These are phyloP conservation scores for Mantis religiosa DNA, from an alignment of 2,888 invertebrate genomes.

Conservation along the genomic window DNA sequence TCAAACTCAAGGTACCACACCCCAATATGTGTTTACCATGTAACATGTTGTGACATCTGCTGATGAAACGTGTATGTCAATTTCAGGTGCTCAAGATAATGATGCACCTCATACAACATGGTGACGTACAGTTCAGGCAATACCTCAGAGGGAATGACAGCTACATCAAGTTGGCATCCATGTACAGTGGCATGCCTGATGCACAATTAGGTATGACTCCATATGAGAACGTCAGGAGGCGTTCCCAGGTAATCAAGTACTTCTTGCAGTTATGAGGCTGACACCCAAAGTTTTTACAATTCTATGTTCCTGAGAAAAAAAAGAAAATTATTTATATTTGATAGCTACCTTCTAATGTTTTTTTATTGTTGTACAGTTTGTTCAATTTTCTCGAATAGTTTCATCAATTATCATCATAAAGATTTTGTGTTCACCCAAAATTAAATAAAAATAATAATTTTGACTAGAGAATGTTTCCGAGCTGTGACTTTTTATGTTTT, in stretches of 20 bases:
- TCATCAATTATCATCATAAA: too few species aligned
- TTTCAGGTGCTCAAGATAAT: constrained; percentile 31
- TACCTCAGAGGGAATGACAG: constrained; percentile 30
- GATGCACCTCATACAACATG: constrained; percentile 27
- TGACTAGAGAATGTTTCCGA: too few species aligned
- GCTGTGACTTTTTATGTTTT: too few species aligned
- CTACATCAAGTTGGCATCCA: constrained; percentile 28
- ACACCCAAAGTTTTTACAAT: too few species aligned
- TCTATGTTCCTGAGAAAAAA: too few species aligned
- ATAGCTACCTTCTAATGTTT: too few species aligned
- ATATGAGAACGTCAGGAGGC: constrained; percentile 24
- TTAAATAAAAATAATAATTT: too few species aligned
- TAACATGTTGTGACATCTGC: neutral
- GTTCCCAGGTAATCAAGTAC: constrained; percentile 21
- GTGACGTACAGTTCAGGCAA: constrained; percentile 23
- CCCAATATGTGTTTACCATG: neutral
- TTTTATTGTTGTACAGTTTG: too few species aligned
- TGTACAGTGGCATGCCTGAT: constrained; percentile 24
- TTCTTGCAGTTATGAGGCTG: too few species aligned
- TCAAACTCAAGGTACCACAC: constrained; percentile 31
- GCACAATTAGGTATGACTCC: constrained; percentile 23
- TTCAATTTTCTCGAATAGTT: too few species aligned
- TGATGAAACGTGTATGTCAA: neutral
- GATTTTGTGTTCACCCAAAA: too few species aligned
- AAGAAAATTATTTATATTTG: too few species aligned